Evolutionary conservation across 2,797 vertebrate species (phyloP).

Genomic region (Acanthornis magna): DNA sequence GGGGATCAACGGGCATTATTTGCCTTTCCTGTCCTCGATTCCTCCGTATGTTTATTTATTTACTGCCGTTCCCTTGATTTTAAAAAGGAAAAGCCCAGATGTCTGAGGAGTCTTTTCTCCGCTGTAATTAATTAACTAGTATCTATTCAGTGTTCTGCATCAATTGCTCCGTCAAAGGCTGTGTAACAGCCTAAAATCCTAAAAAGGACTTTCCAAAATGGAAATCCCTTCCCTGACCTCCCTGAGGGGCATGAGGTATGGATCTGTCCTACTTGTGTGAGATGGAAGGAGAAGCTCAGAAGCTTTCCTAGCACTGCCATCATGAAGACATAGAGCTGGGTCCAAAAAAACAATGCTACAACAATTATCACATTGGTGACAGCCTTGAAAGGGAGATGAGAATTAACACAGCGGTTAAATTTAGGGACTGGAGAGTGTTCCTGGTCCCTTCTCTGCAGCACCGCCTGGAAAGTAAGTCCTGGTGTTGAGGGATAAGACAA

Average conservation of each 20-base stretch:
- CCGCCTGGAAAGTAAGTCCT: neutral
- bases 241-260: accelerated
- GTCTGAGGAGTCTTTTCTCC: neutral
- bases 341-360: neutral
- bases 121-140: neutral
- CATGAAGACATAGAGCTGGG: neutral
- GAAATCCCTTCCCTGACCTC: neutral
- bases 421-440: accelerated
- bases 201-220: neutral
- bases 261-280: neutral
- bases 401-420: neutral
- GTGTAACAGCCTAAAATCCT: neutral
- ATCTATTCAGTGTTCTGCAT: neutral
- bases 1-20: neutral
- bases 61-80: neutral
- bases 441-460: neutral
- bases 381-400: neutral
- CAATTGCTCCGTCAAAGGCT: neutral
- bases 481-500: neutral
- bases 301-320: neutral
- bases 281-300: neutral
- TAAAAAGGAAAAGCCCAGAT: neutral
- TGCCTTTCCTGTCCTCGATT: neutral
- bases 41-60: neutral
- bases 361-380: neutral